Evolutionary conservation across 2,797 vertebrate species (phyloP).

Genomic region (Ibycter americanus): DNA sequence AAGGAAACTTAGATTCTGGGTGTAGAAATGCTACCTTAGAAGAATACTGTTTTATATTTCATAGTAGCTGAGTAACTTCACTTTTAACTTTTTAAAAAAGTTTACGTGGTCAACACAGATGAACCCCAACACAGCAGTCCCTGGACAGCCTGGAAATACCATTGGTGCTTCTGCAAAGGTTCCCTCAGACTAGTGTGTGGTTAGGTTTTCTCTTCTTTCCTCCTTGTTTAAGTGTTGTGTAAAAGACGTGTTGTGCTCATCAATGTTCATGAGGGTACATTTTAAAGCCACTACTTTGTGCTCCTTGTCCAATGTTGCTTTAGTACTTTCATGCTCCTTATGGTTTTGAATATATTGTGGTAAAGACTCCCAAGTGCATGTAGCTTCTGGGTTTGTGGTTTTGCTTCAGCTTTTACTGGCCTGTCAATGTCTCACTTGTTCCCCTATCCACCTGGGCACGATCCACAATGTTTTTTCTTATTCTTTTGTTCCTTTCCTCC

Average conservation of each 20-base stretch:
- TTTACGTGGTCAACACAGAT: rapidly evolving
- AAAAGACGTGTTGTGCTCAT: not conserved
- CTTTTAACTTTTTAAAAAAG: not conserved
- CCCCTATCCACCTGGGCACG: not conserved
- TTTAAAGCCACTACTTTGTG: rapidly evolving
- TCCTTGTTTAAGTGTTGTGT: not conserved
- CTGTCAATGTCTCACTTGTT: not conserved
- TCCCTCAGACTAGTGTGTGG: rapidly evolving
- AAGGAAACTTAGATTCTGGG: not conserved
- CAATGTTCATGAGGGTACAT: not conserved
- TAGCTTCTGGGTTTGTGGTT: not conserved
- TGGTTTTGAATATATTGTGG: not conserved
- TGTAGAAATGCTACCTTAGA: not conserved
- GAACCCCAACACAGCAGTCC: not conserved
- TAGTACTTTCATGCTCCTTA: not conserved
- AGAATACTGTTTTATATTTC: rapidly evolving
- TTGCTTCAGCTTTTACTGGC: not conserved
- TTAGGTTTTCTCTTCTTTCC: not conserved
- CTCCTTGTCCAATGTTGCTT: rapidly evolving
- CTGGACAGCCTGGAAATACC: not conserved
- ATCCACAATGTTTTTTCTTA: not conserved
- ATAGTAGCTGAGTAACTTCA: not conserved
- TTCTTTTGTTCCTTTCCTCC: not conserved
- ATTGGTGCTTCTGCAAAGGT: not conserved
- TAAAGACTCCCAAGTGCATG: not conserved